These are phyloP conservation scores for Semicossyphus pulcher DNA, from an alignment of 2,113 vertebrate genomes.

Conservation along the genomic window DNA sequence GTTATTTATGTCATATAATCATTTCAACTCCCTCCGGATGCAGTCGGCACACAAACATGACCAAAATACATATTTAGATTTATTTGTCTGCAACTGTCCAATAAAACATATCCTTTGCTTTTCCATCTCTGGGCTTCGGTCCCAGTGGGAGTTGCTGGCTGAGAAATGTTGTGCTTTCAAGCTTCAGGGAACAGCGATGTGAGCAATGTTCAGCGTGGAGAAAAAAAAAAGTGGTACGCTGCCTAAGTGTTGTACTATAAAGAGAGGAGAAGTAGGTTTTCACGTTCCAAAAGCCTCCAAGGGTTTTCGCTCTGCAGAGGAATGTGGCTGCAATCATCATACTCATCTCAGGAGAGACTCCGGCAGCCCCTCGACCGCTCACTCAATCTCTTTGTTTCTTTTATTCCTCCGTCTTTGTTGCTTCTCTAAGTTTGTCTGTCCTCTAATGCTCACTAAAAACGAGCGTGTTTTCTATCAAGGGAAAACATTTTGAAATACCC, in stretches of 20 bases:
- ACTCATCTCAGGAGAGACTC: conserved; percentile 71
- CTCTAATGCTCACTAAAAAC: conserved; percentile 23
- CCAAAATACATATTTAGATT: conserved; percentile 88
- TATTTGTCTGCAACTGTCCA: conserved; percentile 86
- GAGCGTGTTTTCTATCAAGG: conserved; percentile 51
- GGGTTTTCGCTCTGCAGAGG: conserved; percentile 70
- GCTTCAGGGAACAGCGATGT: conserved; percentile 82
- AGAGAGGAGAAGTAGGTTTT: conserved; percentile 78
- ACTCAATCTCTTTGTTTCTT: conserved; percentile 66
- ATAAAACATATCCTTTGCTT: conserved; percentile 85
- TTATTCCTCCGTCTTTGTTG: conserved; percentile 43
- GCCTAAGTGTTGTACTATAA: conserved; percentile 81
- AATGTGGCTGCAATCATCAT: conserved; percentile 79
- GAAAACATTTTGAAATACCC: conserved; percentile 46
- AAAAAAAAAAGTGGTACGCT: conserved; percentile 68
- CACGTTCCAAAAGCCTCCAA: conserved; percentile 77
- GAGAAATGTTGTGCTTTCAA: conserved; percentile 85
- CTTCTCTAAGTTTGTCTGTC: conserved; percentile 39
- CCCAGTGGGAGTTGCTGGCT: conserved; percentile 83
- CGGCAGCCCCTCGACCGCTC: conserved; percentile 52
- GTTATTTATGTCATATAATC: conserved; percentile 86
- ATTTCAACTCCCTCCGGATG: conserved; percentile 77
- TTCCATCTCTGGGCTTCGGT: conserved; percentile 78
- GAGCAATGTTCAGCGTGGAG: conserved; percentile 80
- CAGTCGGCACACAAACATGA: conserved; percentile 77